These are phyloP conservation scores for Epinotia demarniana DNA, from an alignment of 2,888 invertebrate species.

Conservation along the genomic window DNA sequence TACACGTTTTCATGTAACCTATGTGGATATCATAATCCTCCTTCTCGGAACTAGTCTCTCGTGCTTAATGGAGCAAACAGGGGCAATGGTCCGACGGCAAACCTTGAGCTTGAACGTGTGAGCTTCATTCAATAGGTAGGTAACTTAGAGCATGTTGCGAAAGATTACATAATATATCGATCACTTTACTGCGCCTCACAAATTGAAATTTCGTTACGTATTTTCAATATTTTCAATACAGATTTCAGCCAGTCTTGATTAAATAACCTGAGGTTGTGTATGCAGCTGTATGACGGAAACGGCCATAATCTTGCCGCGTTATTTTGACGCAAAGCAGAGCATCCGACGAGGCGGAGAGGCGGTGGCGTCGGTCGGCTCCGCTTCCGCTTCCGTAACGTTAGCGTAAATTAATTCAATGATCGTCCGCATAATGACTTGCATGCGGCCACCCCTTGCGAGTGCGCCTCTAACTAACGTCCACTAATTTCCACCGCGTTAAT, in stretches of 20 bases:
- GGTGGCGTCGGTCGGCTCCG: constrained; percentile 57
- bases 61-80: constrained; percentile 42
- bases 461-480: constrained; percentile 72
- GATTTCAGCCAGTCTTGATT: constrained; percentile 10
- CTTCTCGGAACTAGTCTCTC: constrained; percentile 25
- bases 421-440: constrained; percentile 83
- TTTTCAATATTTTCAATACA: constrained; percentile 9
- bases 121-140: constrained; percentile 35
- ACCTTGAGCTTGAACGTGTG: constrained; percentile 37
- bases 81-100: constrained; percentile 39
- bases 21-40: constrained; percentile 24
- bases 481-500: constrained; percentile 77
- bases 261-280: constrained; percentile 1
- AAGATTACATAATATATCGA: constrained; percentile 40
- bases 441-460: constrained; percentile 68
- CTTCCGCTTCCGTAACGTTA: constrained; percentile 68
- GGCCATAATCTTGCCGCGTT: constrained; percentile 20
- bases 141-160: constrained; percentile 37
- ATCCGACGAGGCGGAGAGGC: constrained; percentile 40
- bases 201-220: constrained; percentile 28
- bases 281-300: constrained; percentile 2
- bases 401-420: constrained; percentile 82
- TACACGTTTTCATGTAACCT: constrained; percentile 5
- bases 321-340: constrained; percentile 40
- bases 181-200: constrained; percentile 21